Evolutionary conservation across 2,797 vertebrate genomes (phyloP).

Genomic region (Gallinago stenura): DNA sequence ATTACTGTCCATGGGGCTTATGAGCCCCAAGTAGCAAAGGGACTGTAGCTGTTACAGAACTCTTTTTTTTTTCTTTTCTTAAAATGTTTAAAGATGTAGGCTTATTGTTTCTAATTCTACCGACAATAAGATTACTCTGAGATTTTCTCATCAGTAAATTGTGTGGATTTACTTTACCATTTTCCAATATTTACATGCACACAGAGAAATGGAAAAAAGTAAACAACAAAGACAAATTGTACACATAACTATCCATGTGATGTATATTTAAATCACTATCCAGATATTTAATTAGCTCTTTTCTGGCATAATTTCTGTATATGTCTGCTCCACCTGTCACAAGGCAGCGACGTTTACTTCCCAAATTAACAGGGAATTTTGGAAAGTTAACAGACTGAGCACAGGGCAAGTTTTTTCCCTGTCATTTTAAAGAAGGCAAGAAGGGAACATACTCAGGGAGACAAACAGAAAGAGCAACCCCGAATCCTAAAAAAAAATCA

Average conservation of each 20-base stretch:
- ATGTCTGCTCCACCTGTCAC: background rate
- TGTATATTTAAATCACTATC: background rate
- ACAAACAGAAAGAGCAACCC: background rate
- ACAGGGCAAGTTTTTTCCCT: background rate
- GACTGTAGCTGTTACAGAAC: background rate
- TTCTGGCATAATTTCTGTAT: background rate
- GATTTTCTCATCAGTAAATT: background rate
- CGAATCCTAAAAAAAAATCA: background rate
- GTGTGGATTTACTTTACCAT: background rate
- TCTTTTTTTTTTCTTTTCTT: background rate
- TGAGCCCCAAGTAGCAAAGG: background rate
- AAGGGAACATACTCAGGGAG: background rate
- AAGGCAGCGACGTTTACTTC: background rate
- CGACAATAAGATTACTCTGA: background rate
- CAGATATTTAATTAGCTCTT: background rate
- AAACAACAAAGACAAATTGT: background rate
- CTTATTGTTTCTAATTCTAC: background rate
- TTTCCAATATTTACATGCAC: background rate
- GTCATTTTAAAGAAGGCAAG: background rate
- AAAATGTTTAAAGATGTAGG: background rate
- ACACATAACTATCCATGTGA: background rate
- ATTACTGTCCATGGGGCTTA: background rate
- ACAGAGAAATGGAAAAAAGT: background rate
- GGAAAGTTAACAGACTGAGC: background rate
- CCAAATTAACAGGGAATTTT: background rate